Percentiles rank a stretch among this genome's conserved stretches.
phyloP scores from a whole-genome alignment of 2,797 vertebrate species.

The Sebastes glaucus region DNA sequence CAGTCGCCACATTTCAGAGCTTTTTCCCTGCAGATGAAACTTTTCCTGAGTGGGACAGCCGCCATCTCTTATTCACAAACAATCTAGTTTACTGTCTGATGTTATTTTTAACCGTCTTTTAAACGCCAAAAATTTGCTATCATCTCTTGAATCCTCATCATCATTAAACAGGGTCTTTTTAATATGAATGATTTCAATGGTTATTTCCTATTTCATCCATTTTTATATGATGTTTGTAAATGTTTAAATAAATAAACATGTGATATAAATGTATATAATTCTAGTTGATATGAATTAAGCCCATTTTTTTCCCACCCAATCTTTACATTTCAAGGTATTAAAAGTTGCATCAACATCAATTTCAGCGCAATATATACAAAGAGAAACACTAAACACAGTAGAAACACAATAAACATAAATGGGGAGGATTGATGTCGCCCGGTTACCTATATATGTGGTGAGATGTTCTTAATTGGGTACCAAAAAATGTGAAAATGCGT shows the following conservation, averaged over 20 bases:
- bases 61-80: background rate
- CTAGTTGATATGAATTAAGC: background rate
- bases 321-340: background rate
- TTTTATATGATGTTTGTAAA: background rate
- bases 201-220: background rate
- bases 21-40: background rate
- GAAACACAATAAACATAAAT: too few relatives aligned
- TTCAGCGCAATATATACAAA: background rate
- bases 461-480: too few relatives aligned
- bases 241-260: too few relatives aligned
- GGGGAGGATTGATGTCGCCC: too few relatives aligned
- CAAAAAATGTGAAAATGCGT: too few relatives aligned
- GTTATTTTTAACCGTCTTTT: background rate
- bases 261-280: too few relatives aligned
- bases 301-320: background rate
- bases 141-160: background rate
- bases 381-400: too few relatives aligned
- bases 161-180: background rate
- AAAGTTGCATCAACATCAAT: background rate
- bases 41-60: conserved; percentile 4
- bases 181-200: background rate
- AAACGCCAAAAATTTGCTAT: background rate
- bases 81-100: background rate
- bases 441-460: too few relatives aligned
- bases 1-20: background rate